These are phyloP conservation scores for Heliopora coerulea DNA, from an alignment of 92 coral and sea anemone genomes.

Conservation along the genomic window DNA sequence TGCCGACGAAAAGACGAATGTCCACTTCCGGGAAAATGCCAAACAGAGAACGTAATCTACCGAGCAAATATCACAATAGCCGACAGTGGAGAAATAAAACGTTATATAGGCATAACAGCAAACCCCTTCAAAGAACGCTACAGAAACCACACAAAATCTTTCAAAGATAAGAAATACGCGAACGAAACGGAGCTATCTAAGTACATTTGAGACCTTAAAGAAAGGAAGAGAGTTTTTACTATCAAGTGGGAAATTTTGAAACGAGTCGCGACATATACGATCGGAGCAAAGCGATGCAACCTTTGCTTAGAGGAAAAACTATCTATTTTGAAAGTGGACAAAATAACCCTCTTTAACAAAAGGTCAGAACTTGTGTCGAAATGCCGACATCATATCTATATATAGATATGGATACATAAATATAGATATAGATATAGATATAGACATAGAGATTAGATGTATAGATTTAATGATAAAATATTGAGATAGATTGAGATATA, in stretches of 20 bases:
- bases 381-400: no score
- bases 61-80: background rate
- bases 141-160: constrained; percentile 8
- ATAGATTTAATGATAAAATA: no score
- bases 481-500: no score
- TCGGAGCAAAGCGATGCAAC: constrained; percentile 25
- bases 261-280: background rate
- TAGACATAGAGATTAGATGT: no score
- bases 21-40: constrained; percentile 12
- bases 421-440: no score
- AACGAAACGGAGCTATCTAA: constrained; percentile 9
- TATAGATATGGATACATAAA: no score
- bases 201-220: background rate
- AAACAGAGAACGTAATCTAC: background rate
- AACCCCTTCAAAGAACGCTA: constrained; percentile 13
- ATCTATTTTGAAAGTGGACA: background rate
- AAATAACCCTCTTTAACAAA: constrained; percentile 1
- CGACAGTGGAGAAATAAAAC: background rate
- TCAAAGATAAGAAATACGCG: background rate
- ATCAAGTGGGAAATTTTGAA: constrained; percentile 16
- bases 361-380: no score
- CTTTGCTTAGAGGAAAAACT: constrained; percentile 3
- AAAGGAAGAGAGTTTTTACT: background rate
- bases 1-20: constrained; percentile 9
- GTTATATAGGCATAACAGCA: constrained; percentile 23